Percentiles rank a stretch among this genome's conserved stretches.
These are phyloP conservation scores for Oxygymnocypris stewartii DNA, from an alignment of 2,113 vertebrate genomes.

Conservation along the genomic window DNA sequence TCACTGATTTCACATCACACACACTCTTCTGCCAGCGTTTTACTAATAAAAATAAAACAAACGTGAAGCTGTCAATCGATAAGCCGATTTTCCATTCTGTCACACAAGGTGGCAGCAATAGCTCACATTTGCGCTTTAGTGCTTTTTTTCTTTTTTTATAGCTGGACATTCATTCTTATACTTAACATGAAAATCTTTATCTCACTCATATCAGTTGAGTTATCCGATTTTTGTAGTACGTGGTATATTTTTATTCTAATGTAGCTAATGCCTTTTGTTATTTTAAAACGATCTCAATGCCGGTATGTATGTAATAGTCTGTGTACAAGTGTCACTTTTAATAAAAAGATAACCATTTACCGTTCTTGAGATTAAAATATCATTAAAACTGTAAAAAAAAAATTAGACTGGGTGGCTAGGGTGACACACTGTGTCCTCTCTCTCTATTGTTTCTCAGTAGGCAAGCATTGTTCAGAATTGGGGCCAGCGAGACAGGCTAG, in stretches of 20 bases:
- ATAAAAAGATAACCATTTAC: background rate
- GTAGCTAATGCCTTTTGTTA: background rate
- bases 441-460: constrained; percentile 31
- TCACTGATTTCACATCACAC: background rate
- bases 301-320: background rate
- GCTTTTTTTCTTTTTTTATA: background rate
- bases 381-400: background rate
- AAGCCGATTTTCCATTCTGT: background rate
- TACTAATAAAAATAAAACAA: background rate
- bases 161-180: background rate
- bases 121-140: background rate
- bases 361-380: background rate
- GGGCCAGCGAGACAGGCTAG: background rate
- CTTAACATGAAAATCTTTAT: background rate
- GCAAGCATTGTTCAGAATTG: constrained; percentile 32
- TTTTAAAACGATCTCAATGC: background rate
- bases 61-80: background rate
- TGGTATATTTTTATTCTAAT: background rate
- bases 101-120: constrained; percentile 32
- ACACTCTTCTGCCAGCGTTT: background rate
- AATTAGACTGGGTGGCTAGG: background rate
- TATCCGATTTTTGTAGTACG: background rate
- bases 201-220: background rate
- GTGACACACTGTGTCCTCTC: background rate
- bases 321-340: background rate